Evolutionary conservation across 2,888 invertebrate genomes (phyloP), one percentile per base, ranked within the genome.

Genomic region (Agrochola litura): DNA sequence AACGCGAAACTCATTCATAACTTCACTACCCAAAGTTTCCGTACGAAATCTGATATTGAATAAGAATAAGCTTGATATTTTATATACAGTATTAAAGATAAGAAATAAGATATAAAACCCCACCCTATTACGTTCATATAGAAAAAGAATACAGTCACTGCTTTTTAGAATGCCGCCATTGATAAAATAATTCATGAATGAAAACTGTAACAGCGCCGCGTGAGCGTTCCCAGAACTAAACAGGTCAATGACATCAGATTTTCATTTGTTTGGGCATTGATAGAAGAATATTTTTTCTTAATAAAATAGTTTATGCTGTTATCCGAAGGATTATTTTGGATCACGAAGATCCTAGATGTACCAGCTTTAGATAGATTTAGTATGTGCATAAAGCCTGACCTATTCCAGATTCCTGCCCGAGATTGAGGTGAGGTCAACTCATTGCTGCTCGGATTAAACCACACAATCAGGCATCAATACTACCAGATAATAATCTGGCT

Each of bases 131-230:
- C 46, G 37, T n/a, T 14, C 0, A 6, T 14, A 8, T 37, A 52
- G 4, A 14, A 58, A 52, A 58, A 25, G 1, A 41, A 54, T 19
- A 52, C 30, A 37, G 1, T 8, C 12, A 25, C 2, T 22, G 1
- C 6, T 22, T 60, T 19, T 19, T n/a, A n/a, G 19, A 30, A 52
- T 16, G 56, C 30, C 43, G 41, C 64, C 76, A 37, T 82, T 82
- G 56, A 75, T 37, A 54, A 52, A n/a, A 56, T 2, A 43, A 22
- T 64, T 75, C 14, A 54, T 82, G 82, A 82, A 79, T 82, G 78
- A 8, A 65, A 54, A 54, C 82, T 30, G 65, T 82, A 77, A 56
- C 83, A 82, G 54, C 79, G 83, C 77, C 30, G n/a, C 4, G 60
- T 41, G 65, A n/a, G 12, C 19, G 25, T 66, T 30, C 41, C 16